Conservation (phyloP, 1,140 invertebrate genomes). For the Aplysia californica region DNA sequence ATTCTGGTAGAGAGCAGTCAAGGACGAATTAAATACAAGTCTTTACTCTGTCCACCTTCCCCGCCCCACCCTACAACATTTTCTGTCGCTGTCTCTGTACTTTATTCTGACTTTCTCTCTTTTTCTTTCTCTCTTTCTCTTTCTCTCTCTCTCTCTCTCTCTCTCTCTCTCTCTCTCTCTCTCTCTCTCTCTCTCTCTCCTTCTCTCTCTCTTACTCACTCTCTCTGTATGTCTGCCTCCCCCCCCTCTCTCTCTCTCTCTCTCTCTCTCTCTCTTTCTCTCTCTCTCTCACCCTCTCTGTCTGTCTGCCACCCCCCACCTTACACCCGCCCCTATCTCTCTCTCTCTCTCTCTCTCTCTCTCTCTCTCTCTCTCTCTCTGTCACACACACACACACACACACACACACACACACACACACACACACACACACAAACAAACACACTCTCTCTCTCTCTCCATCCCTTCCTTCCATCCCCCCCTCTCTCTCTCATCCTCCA, state of each 20-base stretch:
- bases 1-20: no score
- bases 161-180: slow-evolving; percentile 10
- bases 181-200: slow-evolving; percentile 9
- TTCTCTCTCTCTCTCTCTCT: slow-evolving; percentile 23
- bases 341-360: slow-evolving; percentile 17
- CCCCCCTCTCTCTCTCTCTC: slow-evolving; percentile 12
- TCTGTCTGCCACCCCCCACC: no score
- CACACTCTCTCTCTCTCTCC: not conserved
- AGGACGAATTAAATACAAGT: no score
- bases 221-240: no score
- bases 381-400: not conserved
- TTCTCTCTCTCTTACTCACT: not conserved
- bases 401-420: not conserved
- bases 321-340: slow-evolving; percentile 18
- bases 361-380: slow-evolving; percentile 7
- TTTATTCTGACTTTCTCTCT: not conserved
- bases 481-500: not conserved
- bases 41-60: no score
- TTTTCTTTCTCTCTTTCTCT: slow-evolving; percentile 10
- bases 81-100: not conserved
- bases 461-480: not conserved
- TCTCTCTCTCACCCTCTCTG: slow-evolving; percentile 4
- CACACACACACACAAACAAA: not conserved
- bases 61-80: no score
- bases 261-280: slow-evolving; percentile 5